Conservation (phyloP, 2,888 invertebrate genomes). For the Dasysyrphus tricinctus region DNA sequence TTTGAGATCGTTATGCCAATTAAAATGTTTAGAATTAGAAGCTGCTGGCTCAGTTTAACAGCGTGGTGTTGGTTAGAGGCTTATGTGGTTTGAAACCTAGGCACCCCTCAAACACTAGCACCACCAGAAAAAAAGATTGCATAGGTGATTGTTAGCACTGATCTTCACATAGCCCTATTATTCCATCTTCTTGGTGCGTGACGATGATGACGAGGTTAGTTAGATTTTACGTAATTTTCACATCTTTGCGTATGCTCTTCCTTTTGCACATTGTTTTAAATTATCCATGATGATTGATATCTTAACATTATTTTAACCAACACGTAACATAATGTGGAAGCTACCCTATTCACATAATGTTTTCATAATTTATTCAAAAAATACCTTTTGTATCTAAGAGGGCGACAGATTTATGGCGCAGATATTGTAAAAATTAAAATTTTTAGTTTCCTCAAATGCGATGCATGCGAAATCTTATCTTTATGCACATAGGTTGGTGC, state of each 20-base stretch:
- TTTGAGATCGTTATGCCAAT: no score
- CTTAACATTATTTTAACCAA: neutral
- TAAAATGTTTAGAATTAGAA: no score
- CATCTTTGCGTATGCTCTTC: neutral
- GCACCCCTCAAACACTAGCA: no score
- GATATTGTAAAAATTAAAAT: conserved; percentile 4
- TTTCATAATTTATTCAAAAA: conserved; percentile 4
- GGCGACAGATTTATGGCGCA: conserved; percentile 6
- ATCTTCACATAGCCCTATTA: neutral
- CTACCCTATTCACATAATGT: neutral
- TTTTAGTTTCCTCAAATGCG: neutral
- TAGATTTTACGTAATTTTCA: neutral
- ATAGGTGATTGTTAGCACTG: neutral
- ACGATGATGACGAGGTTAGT: neutral
- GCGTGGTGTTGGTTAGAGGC: no score
- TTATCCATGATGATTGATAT: neutral
- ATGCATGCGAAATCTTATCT: conserved; percentile 26
- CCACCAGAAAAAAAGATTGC: neutral
- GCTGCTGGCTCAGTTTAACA: no score
- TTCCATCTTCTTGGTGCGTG: neutral
- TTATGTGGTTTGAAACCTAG: no score
- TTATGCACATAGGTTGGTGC: conserved; percentile 6
- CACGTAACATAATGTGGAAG: neutral
- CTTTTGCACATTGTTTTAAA: neutral
- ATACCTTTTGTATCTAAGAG: conserved; percentile 1